Evolutionary conservation across 1,140 invertebrate genomes (phyloP), one percentile per base, ranked within the genome.

Genomic region (Potamilus streckersoni): DNA sequence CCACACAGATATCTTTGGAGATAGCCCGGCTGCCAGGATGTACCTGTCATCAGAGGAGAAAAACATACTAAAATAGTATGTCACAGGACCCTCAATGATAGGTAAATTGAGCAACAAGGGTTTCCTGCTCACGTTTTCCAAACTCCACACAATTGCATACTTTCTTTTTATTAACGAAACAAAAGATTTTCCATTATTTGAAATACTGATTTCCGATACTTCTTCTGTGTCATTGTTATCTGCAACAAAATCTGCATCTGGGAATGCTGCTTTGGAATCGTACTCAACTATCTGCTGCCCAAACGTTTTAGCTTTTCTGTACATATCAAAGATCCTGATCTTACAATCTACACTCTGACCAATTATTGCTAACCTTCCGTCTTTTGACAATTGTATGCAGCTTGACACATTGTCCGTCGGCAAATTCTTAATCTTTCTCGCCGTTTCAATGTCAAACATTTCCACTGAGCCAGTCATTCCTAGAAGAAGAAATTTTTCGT

Each of bases 1-100:
- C 75, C 75, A 77, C 75, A 77, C 73, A 60, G 73, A 72, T 12
- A 77, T 68, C 17, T 77, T 77, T 19, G 75, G 69, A 2, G 75
- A 77, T 27, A 77, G 23, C 55, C 73, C 75, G 49, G 70, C 70
- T 15, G 75, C 75, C 59, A 77, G 58, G 16, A 77, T 56, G 63
- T 59, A 71, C 2, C 68, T 57, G 56, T 77, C 75, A 38, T 77
- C 75, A 49, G 70, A 57, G 31, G 75, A 68, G 57, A 77, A 77
- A 49, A 69, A 66, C 3, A 77, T 66, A n/a, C 63, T 38, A 56
- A 77, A 77, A 31, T 72, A 49, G 57, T 72, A 77, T 56, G 70
- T 56, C 16, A 77, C 66, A 11, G 75, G 65, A 15, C 69, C 69
- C 14, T 65, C 23, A 15, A 56, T 38, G 57, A 67, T 71, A 20